Percentiles rank a stretch among this genome's conserved stretches.
phyloP scores from a whole-genome alignment of 23 tunicate genomes.

The Trididemnum clinides region DNA sequence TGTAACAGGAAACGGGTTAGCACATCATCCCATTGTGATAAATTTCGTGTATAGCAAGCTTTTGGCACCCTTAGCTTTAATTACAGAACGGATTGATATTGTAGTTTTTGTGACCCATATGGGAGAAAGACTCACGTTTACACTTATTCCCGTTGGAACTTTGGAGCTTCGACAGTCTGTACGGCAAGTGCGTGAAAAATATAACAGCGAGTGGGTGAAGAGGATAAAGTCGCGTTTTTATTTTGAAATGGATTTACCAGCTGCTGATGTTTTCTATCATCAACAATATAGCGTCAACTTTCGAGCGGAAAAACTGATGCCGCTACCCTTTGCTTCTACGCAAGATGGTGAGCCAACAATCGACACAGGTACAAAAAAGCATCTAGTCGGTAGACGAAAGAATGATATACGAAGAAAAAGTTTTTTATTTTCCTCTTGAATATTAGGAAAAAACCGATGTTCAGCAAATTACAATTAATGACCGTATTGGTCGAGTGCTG shows the following conservation, averaged over 20 bases:
- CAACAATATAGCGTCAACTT: not conserved
- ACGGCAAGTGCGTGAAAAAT: not conserved
- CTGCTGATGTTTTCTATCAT: not conserved
- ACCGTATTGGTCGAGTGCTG: not conserved
- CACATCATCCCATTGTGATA: not conserved
- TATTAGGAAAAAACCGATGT: not conserved
- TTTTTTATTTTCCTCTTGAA: not conserved
- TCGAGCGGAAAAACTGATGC: not conserved
- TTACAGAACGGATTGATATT: not conserved
- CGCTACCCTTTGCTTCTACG: not conserved
- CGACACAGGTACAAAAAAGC: not conserved
- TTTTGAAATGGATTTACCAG: not conserved
- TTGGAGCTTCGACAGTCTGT: not conserved
- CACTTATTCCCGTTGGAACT: not conserved
- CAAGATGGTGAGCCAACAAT: not conserved
- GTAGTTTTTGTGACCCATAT: not conserved
- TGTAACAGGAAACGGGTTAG: not conserved
- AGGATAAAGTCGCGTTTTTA: not conserved
- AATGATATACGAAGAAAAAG: not conserved
- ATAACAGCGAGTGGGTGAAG: not conserved
- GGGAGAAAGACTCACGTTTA: not conserved
- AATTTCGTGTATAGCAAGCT: not conserved
- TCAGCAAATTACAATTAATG: not conserved
- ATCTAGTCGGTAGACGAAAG: not conserved
- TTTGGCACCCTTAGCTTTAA: not conserved